Percentiles rank a stretch among this genome's conserved stretches.
These are phyloP conservation scores for Drosophila demipolita DNA, from an alignment of 2,888 invertebrate species.

Conservation along the genomic window DNA sequence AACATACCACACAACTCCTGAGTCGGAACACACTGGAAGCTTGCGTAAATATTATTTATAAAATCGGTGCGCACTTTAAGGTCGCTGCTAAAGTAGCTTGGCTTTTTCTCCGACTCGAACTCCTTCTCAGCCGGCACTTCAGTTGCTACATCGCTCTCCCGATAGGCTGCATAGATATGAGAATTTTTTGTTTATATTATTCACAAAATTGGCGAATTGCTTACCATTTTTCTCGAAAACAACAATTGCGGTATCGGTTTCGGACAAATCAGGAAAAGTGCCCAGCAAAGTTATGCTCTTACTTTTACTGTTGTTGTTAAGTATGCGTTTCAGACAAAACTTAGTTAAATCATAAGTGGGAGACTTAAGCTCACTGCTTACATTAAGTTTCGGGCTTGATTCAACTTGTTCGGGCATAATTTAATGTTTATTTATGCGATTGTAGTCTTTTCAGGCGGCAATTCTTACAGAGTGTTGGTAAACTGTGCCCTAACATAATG, in stretches of 20 bases:
- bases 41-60: conserved; percentile 94
- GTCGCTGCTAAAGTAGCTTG: conserved; percentile 87
- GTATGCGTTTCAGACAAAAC: conserved; percentile 89
- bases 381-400: conserved; percentile 38
- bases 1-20: conserved; percentile 87
- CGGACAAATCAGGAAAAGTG: conserved; percentile 86
- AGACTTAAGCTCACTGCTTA: conserved; percentile 50
- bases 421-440: conserved; percentile 35
- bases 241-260: conserved; percentile 89
- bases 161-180: conserved; percentile 86
- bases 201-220: neutral
- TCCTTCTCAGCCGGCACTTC: conserved; percentile 10
- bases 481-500: neutral
- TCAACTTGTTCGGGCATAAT: conserved; percentile 52
- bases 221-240: conserved; percentile 91
- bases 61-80: conserved; percentile 88
- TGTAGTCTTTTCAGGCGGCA: conserved; percentile 24
- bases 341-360: conserved; percentile 86
- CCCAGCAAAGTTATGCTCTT: conserved; percentile 89
- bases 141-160: conserved; percentile 84
- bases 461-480: conserved; percentile 15
- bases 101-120: conserved; percentile 27
- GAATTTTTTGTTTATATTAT: neutral
- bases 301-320: conserved; percentile 90
- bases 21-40: conserved; percentile 90